These are phyloP conservation scores for Euspilapteryx auroguttella DNA, from an alignment of 2,888 invertebrate genomes.

Conservation along the genomic window DNA sequence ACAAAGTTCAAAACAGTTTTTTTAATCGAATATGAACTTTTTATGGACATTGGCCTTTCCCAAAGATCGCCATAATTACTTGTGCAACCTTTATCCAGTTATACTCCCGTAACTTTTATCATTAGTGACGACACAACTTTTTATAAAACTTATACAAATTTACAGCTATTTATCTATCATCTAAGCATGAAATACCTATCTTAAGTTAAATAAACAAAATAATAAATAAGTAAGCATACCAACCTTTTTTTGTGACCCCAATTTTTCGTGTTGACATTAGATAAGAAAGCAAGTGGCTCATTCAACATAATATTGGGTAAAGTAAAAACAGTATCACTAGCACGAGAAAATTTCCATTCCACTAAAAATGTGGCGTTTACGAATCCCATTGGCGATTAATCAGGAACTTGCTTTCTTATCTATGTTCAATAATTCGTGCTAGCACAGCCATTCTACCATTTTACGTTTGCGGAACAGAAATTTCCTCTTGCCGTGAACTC, in stretches of 20 bases:
- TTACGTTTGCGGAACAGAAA: constrained; percentile 46
- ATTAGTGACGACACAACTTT: too few relatives aligned
- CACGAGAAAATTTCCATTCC: constrained; percentile 60
- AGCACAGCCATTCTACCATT: constrained; percentile 13
- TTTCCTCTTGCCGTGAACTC: constrained; percentile 46
- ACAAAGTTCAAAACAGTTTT: too few relatives aligned
- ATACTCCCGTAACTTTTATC: too few relatives aligned
- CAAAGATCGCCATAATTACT: too few relatives aligned
- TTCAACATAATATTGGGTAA: constrained; percentile 18
- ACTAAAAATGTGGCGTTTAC: constrained; percentile 15
- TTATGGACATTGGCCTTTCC: too few relatives aligned
- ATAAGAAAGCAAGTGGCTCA: constrained; percentile 61
- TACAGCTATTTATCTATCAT: too few relatives aligned
- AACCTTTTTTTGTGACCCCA: constrained; percentile 33
- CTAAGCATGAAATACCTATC: too few relatives aligned
- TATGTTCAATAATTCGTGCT: constrained; percentile 11
- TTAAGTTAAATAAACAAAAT: too few relatives aligned
- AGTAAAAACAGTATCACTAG: constrained; percentile 29
- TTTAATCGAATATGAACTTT: too few relatives aligned
- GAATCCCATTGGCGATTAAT: constrained; percentile 10
- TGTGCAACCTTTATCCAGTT: too few relatives aligned
- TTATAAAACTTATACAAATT: too few relatives aligned
- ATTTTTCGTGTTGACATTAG: constrained; percentile 30
- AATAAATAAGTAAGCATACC: constrained; percentile 14
- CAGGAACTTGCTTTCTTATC: constrained; percentile 51